Evolutionary conservation across 1,140 invertebrate genomes (phyloP).

Genomic region (Hyles vespertilio): DNA sequence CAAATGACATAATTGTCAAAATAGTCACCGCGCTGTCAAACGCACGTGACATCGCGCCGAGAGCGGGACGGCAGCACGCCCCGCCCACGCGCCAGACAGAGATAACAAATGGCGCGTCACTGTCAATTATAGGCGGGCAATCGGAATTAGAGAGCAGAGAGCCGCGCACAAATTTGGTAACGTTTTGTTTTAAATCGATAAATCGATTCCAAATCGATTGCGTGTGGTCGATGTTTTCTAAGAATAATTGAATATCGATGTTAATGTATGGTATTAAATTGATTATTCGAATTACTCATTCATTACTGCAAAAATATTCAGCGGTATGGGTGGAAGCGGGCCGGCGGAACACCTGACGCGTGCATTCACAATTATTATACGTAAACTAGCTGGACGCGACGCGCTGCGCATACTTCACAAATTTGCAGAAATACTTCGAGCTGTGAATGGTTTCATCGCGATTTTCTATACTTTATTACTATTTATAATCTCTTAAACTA

Average conservation of each 20-base stretch:
- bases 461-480: too few species aligned
- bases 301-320: constrained; percentile 35
- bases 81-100: constrained; percentile 11
- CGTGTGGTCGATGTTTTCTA: constrained; percentile 63
- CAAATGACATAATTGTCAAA: constrained; percentile 76
- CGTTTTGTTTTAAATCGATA: constrained; percentile 72
- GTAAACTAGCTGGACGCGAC: too few species aligned
- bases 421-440: too few species aligned
- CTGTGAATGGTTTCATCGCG: too few species aligned
- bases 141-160: constrained; percentile 68
- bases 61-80: constrained; percentile 40
- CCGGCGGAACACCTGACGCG: not conserved
- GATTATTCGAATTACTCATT: constrained; percentile 57
- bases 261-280: constrained; percentile 57
- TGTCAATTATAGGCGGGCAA: constrained; percentile 74
- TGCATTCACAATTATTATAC: too few species aligned
- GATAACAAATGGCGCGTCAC: constrained; percentile 50
- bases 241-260: constrained; percentile 69
- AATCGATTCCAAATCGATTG: constrained; percentile 54
- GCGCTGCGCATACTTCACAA: too few species aligned
- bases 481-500: too few species aligned
- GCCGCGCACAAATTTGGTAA: constrained; percentile 67
- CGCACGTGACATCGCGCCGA: constrained; percentile 62
- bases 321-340: not conserved
- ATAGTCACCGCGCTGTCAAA: constrained; percentile 65